Base-by-base conservation (phyloP, 2,113 vertebrate species). In the Dinomys branickii region DNA sequence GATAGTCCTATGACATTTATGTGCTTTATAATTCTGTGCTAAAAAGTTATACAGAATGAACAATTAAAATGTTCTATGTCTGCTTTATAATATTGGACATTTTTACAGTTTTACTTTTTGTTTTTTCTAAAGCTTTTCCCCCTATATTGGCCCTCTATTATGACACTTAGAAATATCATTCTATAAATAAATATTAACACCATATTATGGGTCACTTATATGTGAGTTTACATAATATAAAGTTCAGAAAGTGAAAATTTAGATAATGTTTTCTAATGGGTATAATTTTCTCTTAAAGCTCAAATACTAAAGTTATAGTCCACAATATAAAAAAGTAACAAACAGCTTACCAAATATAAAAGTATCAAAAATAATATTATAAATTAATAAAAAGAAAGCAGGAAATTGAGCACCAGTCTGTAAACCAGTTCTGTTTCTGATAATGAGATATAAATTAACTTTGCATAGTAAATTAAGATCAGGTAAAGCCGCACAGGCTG, bases 1-100 rank as follows among this genome's bases (percentile, higher is more conserved):
- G 96, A 95, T 95, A 95, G 58, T 85, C 17, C 33, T 54, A 77
- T 75, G 94, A 85, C 81, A 77, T 93, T 93, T 22, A 6, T 38
- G 94, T 94, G 1, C 1, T 92, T 93, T 90, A 17, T 0, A 12
- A 93, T 86, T 2, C 0, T 44, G 0, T 91, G 54, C 50, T 28
- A 97, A 97, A 85, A 78, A 56, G 8, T 54, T 75, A 33, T 3
- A 54, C 56, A 91, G 35, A 84, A 50, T 84, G 16, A 90, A 52
- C 4, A 61, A 88, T 44, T 7, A 84, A 92, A 85, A 81, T 75
- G 38, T 3, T 50, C 0, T 50, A 73, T 71, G 73, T 97, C 6
- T 2, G 47, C 58, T 2, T 54, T 44, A 14, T 7, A 84, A 82
- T 17, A 54, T 44, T 41, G 41, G 11, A 61, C 1, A 1, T 81